Percentiles rank a stretch among this genome's conserved stretches.
Conservation (phyloP, 1,140 invertebrate species). For the Teleogryllus occipitalis region DNA sequence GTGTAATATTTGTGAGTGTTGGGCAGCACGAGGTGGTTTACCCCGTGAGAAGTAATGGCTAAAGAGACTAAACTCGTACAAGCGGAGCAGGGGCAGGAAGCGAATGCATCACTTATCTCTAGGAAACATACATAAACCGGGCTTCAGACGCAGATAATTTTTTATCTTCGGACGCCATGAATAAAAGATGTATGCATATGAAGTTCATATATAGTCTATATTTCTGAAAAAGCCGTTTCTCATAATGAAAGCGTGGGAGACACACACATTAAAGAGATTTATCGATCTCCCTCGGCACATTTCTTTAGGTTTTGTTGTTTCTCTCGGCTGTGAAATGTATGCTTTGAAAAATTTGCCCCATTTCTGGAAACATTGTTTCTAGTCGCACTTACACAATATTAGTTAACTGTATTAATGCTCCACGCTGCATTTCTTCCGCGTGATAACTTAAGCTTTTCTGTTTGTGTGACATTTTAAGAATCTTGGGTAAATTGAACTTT, state of each 20-base stretch:
- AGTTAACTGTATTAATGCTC: too few relatives aligned
- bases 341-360: too few relatives aligned
- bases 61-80: background rate
- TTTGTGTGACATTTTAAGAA: too few relatives aligned
- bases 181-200: slow-evolving; percentile 5
- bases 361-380: too few relatives aligned
- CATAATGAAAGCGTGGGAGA: background rate
- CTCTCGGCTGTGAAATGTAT: background rate
- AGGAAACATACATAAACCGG: background rate
- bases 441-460: too few relatives aligned
- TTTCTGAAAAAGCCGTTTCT: background rate
- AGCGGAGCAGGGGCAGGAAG: background rate
- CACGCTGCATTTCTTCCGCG: too few relatives aligned
- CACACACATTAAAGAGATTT: background rate
- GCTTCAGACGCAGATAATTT: background rate
- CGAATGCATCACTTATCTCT: background rate
- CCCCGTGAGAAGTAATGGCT: too few relatives aligned
- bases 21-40: too few relatives aligned
- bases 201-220: background rate
- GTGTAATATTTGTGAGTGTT: too few relatives aligned
- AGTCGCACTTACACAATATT: too few relatives aligned
- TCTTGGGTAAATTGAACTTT: too few relatives aligned
- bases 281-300: background rate
- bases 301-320: background rate
- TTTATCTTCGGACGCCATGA: background rate